These are phyloP conservation scores for Acarapis woodi DNA, from an alignment of 1,140 invertebrate genomes.

Conservation along the genomic window DNA sequence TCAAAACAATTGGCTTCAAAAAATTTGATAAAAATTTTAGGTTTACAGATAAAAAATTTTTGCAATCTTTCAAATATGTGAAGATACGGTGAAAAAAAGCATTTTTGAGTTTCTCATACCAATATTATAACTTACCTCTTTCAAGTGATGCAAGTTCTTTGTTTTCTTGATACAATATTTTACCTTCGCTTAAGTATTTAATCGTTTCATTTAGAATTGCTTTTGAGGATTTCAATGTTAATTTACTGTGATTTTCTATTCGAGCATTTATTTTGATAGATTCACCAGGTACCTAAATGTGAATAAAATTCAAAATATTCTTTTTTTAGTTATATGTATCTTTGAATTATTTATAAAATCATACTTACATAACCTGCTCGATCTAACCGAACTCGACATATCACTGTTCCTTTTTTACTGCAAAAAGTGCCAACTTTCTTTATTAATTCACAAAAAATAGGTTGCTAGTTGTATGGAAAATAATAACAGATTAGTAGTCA, in stretches of 20 bases:
- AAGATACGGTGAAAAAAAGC: too few species aligned
- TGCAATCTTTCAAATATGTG: too few species aligned
- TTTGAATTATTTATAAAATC: too few species aligned
- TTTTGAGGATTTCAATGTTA: slow-evolving; percentile 36
- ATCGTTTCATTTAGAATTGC: slow-evolving; percentile 61
- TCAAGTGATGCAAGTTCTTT: slow-evolving; percentile 47
- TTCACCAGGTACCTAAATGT: slow-evolving; percentile 71
- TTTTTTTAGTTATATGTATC: too few species aligned
- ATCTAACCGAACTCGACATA: slow-evolving; percentile 53
- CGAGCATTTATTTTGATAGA: slow-evolving; percentile 55
- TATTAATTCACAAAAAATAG: slow-evolving; percentile 61
- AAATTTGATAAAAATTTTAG: too few species aligned
- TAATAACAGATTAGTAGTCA: neutral
- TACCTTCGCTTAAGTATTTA: slow-evolving; percentile 55
- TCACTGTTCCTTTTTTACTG: slow-evolving; percentile 44
- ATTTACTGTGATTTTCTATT: slow-evolving; percentile 52
- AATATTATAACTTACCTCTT: too few species aligned
- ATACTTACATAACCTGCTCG: slow-evolving; percentile 70
- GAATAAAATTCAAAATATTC: too few species aligned
- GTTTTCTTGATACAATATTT: slow-evolving; percentile 46
- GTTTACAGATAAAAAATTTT: too few species aligned
- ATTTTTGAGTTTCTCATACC: too few species aligned
- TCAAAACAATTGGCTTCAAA: too few species aligned
- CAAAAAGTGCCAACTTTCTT: slow-evolving; percentile 59
- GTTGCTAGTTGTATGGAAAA: slow-evolving; percentile 33